phyloP scores from a whole-genome alignment of 2,113 vertebrate species.

The Bucco capensis region DNA sequence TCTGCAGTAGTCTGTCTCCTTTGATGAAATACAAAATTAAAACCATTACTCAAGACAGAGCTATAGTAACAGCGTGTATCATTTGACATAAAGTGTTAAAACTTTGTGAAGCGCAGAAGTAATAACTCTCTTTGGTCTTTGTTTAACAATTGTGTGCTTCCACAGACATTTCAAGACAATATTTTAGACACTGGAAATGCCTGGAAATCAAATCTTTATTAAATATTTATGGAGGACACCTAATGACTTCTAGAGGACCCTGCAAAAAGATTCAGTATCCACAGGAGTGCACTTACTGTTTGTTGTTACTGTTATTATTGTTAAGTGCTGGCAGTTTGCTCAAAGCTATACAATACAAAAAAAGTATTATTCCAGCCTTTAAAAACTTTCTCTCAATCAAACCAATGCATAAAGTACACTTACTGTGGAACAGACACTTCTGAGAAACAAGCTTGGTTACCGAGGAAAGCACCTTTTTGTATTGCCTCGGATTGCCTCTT shows the following conservation, averaged over 20 bases:
- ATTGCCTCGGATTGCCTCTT: background rate
- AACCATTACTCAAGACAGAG: constrained; percentile 36
- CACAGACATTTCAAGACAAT: constrained; percentile 17
- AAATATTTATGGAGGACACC: constrained; percentile 31
- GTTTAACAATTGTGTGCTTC: constrained; percentile 19
- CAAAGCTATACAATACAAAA: constrained; percentile 29
- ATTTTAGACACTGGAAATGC: constrained; percentile 26
- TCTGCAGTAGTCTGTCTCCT: background rate
- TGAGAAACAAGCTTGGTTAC: background rate
- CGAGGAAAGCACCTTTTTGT: background rate
- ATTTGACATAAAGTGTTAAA: constrained; percentile 30
- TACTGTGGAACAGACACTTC: background rate
- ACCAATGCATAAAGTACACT: background rate
- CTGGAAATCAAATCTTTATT: constrained; percentile 60
- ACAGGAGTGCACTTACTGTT: constrained; percentile 23
- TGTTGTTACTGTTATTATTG: constrained; percentile 5
- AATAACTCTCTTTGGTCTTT: constrained; percentile 21
- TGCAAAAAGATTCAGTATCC: constrained; percentile 33
- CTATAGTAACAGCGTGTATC: constrained; percentile 26
- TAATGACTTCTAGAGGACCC: constrained; percentile 48
- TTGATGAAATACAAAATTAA: constrained; percentile 52
- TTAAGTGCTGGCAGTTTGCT: background rate
- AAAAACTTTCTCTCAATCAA: background rate
- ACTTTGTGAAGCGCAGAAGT: constrained; percentile 36
- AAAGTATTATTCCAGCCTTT: background rate